Evolutionary conservation across 2,797 vertebrate genomes (phyloP), one percentile per base, ranked within the genome.

Genomic region (Anomalospiza imberbis): DNA sequence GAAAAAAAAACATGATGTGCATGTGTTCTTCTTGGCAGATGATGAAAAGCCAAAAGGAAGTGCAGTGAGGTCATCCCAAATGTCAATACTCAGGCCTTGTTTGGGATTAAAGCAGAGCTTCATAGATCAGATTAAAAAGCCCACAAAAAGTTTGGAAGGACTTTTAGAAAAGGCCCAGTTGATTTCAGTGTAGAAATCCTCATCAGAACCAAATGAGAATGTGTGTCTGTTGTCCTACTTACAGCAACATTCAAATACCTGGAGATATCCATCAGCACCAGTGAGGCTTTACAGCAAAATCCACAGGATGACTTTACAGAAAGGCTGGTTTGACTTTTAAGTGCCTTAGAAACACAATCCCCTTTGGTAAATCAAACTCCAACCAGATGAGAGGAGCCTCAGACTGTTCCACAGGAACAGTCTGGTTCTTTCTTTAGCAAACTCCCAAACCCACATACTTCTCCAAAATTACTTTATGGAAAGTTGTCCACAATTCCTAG

Each of bases 351-450:
- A 74, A 68, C 29, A 32, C 0, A 21, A 45, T 31, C 20, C 32
- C 26, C 29, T 17, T 8, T 4, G 7, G 48, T 20, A 65, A 40
- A 58, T 28, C 51, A 74, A 45, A 22, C 12, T 60, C 8, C 6
- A 51, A 1, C 7, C 11, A 26, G 16, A 36, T 15, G 5, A 80
- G 29, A 34, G 28, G 17, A 81, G 34, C 54, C 24, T 32, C 14
- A 0, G 8, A 40, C 9, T 34, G 34, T 55, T 51, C 17, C 42
- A 42, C 19, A 50, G 57, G n/a, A 86, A 60, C 0, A 0, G 15
- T 53, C 44, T 60, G 20, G 22, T 66, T 81, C 48, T 28, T 45
- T 21, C 34, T 78, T 75, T 2, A 73, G 42, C 47, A 6, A 65
- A 82, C 45, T 26, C 67, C 71, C 68, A 71, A 82, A 63, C 11